Evolutionary conservation across 2,113 vertebrate species (phyloP).

Genomic region (Mugil cephalus): DNA sequence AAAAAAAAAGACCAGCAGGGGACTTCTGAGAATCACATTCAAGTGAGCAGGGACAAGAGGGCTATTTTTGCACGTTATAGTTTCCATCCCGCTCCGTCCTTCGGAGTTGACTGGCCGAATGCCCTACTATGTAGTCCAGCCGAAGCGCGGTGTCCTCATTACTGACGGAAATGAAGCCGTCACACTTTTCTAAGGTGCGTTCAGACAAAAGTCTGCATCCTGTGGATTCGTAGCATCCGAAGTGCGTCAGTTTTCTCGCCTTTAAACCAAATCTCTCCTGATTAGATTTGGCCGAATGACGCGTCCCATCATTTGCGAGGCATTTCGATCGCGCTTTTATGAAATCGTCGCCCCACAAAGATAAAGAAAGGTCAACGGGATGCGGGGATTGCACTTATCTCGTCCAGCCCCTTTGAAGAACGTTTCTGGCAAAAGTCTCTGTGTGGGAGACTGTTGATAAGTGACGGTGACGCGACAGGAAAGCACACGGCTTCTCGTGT

Average conservation of each 20-base stretch:
- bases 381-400: constrained; percentile 7
- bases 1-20: rapidly evolving
- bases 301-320: background rate
- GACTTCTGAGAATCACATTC: constrained; percentile 33
- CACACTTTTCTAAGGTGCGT: constrained; percentile 24
- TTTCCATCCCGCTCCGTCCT: constrained; percentile 53
- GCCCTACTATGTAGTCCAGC: constrained; percentile 33
- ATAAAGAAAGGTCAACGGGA: background rate
- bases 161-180: constrained; percentile 29
- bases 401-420: background rate
- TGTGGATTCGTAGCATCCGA: background rate
- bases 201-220: background rate
- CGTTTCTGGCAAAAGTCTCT: background rate
- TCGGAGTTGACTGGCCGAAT: constrained; percentile 35
- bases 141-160: constrained; percentile 50
- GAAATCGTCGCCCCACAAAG: background rate
- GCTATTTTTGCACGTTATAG: constrained; percentile 56
- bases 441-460: constrained; percentile 1
- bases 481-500: constrained; percentile 7
- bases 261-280: background rate
- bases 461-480: background rate
- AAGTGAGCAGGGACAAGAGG: background rate
- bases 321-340: background rate
- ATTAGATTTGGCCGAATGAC: background rate
- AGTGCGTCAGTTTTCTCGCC: constrained; percentile 7